Percentiles rank a stretch among this genome's conserved stretches.
Conservation (phyloP, 2,888 invertebrate species). For the Morinoia aosen region DNA sequence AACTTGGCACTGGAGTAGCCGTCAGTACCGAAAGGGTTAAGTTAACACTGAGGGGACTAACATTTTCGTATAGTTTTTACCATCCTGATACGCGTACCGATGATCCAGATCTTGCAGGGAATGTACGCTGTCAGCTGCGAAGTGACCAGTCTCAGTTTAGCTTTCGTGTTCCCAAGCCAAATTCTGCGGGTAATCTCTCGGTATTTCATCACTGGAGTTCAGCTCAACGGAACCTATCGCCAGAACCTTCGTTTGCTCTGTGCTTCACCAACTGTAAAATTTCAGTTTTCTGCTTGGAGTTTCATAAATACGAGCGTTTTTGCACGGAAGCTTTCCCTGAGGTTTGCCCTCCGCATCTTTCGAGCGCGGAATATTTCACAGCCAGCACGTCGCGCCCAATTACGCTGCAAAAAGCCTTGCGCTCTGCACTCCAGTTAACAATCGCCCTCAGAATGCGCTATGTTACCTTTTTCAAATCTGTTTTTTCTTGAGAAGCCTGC, state of each 20-base stretch:
- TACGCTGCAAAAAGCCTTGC: background rate
- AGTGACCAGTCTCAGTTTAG: background rate
- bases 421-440: background rate
- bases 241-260: background rate
- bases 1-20: too few species aligned
- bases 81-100: background rate
- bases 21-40: too few species aligned
- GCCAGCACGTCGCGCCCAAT: background rate
- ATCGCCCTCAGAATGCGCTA: slow-evolving; percentile 7
- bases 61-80: too few species aligned
- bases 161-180: background rate
- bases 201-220: background rate
- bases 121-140: background rate
- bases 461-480: background rate
- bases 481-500: slow-evolving; percentile 51
- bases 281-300: background rate
- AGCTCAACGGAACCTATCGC: background rate
- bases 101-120: background rate
- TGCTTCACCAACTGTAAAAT: background rate
- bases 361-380: background rate
- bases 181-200: background rate
- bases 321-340: background rate
- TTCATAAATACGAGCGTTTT: background rate
- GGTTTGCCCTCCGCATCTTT: background rate
- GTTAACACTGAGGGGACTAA: too few species aligned